Evolutionary conservation across 1,140 invertebrate genomes (phyloP).

Genomic region (Nephotettix cincticeps): DNA sequence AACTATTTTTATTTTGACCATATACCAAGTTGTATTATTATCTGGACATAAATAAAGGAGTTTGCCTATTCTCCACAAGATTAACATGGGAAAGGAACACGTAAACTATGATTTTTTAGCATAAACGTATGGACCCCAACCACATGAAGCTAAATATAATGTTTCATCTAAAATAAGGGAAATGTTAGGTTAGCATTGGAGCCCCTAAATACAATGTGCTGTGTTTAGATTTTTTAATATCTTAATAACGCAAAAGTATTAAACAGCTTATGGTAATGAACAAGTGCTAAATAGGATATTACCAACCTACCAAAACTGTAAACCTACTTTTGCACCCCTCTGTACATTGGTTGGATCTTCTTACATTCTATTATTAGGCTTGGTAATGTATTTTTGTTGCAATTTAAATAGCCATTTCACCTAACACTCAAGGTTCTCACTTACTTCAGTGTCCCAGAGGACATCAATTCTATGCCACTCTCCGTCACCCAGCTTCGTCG

Average conservation of each 20-base stretch:
- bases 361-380: not conserved
- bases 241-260: not conserved
- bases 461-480: constrained; percentile 62
- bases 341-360: not conserved
- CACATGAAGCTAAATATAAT: too few species aligned
- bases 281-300: not conserved
- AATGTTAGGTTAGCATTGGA: too few species aligned
- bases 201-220: too few species aligned
- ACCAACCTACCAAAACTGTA: too few species aligned
- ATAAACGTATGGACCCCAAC: too few species aligned
- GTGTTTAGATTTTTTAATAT: not conserved
- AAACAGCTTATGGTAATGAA: not conserved
- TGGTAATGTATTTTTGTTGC: not conserved
- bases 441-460: constrained; percentile 53
- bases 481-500: constrained; percentile 55
- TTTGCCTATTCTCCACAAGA: too few species aligned
- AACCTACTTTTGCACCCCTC: not conserved
- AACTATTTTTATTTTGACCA: too few species aligned
- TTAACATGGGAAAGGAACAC: too few species aligned
- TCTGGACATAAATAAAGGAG: too few species aligned
- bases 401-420: not conserved
- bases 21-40: too few species aligned
- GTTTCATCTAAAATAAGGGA: too few species aligned
- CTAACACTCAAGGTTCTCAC: not conserved
- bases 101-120: too few species aligned